Base-by-base conservation (phyloP, 1,140 invertebrate genomes). In the Cepaea nemoralis region DNA sequence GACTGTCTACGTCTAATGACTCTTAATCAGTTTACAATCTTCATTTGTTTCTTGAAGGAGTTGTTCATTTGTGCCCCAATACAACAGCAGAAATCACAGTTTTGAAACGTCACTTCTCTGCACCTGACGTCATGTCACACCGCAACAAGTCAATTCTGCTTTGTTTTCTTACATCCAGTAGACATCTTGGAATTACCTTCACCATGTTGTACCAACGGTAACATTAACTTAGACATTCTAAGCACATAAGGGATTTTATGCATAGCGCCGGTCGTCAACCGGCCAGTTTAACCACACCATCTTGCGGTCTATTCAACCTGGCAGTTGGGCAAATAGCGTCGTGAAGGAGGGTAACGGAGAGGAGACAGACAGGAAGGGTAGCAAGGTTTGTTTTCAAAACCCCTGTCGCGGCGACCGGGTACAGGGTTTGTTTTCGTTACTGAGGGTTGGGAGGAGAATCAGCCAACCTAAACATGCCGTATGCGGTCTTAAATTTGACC, bases 281-380 rank as follows among this genome's bases (percentile, higher is more conserved):
- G 59, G 77, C 40, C 16, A 35, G 55, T 45, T 48, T 27, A 31
- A 48, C 40, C 27, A 35, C 27, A 45, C 24, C 6, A 69, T 48
- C n/a, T 69, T 31, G 59, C 59, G 45, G 78, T 37, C 78, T 80
- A 80, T 80, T 80, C 69, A 78, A 48, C 37, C 67, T 59, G 45
- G n/a, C 40, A 71, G 35, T 80, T 55, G 40, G 67, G 78, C 12
- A 73, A 79, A 80, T 80, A 80, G 78, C 66, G 35, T 45, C 22
- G 39, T 27, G 42, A n/a, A n/a, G 31, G 42, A 22, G 50, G 35
- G 39, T 37, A 67, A 45, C 63, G n/a, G 63, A 69, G n/a, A n/a
- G n/a, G n/a, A n/a, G n/a, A n/a, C n/a, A n/a, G 40, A 79, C 63
- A 69, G 77, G 59, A 69, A 79, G 45, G n/a, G 59, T 80, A 80